Conservation (phyloP, 2,888 invertebrate species). For the Chloroclystis v-ata region DNA sequence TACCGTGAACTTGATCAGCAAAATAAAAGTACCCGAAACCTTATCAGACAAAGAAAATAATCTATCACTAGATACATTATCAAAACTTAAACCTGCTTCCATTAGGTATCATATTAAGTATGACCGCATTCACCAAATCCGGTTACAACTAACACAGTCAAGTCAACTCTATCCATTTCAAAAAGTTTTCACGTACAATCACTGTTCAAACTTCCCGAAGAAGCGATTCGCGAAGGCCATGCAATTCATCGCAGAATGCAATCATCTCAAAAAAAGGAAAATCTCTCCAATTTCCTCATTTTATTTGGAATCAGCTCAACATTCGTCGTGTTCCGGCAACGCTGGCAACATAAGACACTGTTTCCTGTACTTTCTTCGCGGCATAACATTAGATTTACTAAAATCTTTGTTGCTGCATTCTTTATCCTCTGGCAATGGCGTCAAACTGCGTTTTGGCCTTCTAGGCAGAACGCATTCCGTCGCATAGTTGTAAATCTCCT, state of each 20-base stretch:
- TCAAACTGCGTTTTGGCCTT: constrained; percentile 54
- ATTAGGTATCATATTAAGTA: too few species aligned
- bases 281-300: constrained; percentile 8
- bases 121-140: too few species aligned
- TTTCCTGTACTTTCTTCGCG: constrained; percentile 53
- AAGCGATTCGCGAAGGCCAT: not conserved
- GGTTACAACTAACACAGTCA: not conserved
- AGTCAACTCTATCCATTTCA: not conserved
- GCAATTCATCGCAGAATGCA: constrained; percentile 11
- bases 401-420: constrained; percentile 60
- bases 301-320: constrained; percentile 40
- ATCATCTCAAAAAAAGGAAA: constrained; percentile 1
- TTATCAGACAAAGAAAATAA: too few species aligned
- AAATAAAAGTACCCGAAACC: too few species aligned
- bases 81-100: too few species aligned
- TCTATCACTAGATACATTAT: too few species aligned
- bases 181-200: not conserved
- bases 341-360: constrained; percentile 57
- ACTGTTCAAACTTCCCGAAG: constrained; percentile 7
- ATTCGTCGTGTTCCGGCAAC: constrained; percentile 61
- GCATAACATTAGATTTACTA: constrained; percentile 48
- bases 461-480: constrained; percentile 62
- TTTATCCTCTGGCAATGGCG: constrained; percentile 65
- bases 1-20: too few species aligned
- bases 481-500: constrained; percentile 54